Percentiles rank a stretch among this genome's conserved stretches.
Conservation (phyloP, 2,797 vertebrate genomes). For the Myiotriccus ornatus region DNA sequence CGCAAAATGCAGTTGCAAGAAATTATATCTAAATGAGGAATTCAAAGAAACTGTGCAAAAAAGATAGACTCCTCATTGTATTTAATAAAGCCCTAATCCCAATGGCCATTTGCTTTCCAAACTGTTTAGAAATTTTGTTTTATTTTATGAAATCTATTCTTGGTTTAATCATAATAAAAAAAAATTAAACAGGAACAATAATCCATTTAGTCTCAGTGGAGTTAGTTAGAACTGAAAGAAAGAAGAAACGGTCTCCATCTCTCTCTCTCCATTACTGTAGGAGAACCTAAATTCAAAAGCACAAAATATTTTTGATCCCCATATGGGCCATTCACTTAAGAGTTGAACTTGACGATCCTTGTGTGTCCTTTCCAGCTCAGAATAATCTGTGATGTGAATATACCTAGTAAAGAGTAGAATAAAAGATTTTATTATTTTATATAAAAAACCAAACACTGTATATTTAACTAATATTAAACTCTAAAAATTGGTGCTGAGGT, state of each 20-base stretch:
- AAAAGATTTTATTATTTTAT: neutral
- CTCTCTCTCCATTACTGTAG: neutral
- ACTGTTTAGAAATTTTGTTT: neutral
- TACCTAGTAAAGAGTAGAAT: neutral
- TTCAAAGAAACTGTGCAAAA: neutral
- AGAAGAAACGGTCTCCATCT: neutral
- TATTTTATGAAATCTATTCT: neutral
- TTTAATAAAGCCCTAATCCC: neutral
- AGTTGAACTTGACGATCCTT: neutral
- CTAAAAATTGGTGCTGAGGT: neutral
- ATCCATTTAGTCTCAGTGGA: neutral
- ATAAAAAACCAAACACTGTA: rapidly evolving
- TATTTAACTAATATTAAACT: neutral
- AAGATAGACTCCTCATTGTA: neutral
- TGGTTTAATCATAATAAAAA: neutral
- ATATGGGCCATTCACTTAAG: neutral
- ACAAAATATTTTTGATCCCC: neutral
- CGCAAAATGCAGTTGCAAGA: neutral
- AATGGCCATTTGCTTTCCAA: neutral
- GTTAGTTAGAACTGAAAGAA: neutral
- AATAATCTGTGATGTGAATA: neutral
- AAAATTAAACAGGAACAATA: neutral
- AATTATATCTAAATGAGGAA: neutral
- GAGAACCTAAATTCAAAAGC: neutral
- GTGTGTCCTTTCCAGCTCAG: neutral